A percentile compares a stretch with the other conserved stretches of the same genome.
Conservation (phyloP, 2,888 invertebrate species). For the Aspidapion aeneum region DNA sequence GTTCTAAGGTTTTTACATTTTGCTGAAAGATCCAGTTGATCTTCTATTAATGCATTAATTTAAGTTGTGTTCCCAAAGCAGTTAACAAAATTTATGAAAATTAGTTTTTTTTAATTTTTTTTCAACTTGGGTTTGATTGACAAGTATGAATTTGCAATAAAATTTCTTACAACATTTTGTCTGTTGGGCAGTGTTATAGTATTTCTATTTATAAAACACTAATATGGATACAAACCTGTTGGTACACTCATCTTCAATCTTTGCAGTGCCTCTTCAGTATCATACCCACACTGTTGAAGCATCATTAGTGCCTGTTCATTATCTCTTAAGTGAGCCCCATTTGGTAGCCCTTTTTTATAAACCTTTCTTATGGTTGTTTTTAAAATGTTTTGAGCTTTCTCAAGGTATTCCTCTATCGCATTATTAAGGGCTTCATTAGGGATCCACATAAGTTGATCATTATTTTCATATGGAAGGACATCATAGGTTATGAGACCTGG, state of each 20-base stretch:
- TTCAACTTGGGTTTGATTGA: no score
- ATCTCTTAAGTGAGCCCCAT: constrained; percentile 76
- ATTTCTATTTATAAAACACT: no score
- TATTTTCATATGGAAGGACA: constrained; percentile 91
- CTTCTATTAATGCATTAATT: no score
- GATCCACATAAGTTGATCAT: constrained; percentile 93
- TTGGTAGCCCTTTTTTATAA: constrained; percentile 44
- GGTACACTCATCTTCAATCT: constrained; percentile 52
- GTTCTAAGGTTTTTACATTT: no score
- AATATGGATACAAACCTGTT: no score
- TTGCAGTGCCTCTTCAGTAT: constrained; percentile 88
- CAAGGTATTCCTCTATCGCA: constrained; percentile 78
- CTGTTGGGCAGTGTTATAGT: no score
- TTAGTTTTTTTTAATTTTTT: no score
- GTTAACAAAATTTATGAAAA: no score
- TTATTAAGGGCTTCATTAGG: constrained; percentile 70
- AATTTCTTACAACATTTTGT: no score
- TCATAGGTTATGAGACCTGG: constrained; percentile 90
- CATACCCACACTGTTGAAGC: constrained; percentile 91
- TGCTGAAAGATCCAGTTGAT: no score
- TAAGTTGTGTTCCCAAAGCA: no score
- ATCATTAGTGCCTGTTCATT: constrained; percentile 88
- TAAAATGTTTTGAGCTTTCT: constrained; percentile 50
- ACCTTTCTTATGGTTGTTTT: constrained; percentile 49
- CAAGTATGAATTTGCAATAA: no score